Percentiles rank a stretch among this genome's conserved stretches.
Conservation (phyloP, 2,113 vertebrate species). For the Dryoscopus gambensis region DNA sequence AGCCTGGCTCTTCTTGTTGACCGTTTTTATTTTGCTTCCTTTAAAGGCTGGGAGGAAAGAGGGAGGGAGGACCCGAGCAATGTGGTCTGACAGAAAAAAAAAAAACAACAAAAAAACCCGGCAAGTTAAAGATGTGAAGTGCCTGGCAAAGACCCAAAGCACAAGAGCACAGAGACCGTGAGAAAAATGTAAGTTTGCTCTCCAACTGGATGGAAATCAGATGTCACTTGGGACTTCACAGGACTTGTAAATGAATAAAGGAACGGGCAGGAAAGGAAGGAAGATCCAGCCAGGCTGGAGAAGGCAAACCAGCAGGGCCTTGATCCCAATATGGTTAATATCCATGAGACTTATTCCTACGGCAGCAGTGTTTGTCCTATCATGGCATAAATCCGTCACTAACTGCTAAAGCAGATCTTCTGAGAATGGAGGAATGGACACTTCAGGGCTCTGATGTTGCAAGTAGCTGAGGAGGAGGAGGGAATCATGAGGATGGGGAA, state of each 20-base stretch:
- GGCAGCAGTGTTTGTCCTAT: neutral
- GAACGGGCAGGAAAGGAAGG: neutral
- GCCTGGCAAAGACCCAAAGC: slow-evolving; percentile 50
- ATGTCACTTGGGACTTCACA: neutral
- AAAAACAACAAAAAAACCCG: no score
- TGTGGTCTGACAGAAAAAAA: neutral
- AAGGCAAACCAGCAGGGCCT: neutral
- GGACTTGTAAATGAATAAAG: neutral
- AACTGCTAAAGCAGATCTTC: neutral
- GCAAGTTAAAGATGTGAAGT: slow-evolving; percentile 9
- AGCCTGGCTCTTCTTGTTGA: neutral
- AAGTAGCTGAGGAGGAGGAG: neutral
- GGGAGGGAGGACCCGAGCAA: neutral
- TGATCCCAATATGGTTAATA: neutral
- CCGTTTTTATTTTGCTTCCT: neutral
- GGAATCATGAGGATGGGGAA: neutral
- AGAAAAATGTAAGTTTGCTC: slow-evolving; percentile 59
- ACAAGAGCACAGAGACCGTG: slow-evolving; percentile 61
- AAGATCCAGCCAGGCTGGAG: neutral
- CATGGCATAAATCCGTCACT: neutral
- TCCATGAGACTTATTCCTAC: neutral
- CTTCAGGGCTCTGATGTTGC: neutral
- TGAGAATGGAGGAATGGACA: neutral
- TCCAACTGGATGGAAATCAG: slow-evolving; percentile 41
- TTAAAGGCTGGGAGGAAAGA: neutral